Evolutionary conservation across 2,797 vertebrate genomes (phyloP).

Genomic region (Zalophus californianus): DNA sequence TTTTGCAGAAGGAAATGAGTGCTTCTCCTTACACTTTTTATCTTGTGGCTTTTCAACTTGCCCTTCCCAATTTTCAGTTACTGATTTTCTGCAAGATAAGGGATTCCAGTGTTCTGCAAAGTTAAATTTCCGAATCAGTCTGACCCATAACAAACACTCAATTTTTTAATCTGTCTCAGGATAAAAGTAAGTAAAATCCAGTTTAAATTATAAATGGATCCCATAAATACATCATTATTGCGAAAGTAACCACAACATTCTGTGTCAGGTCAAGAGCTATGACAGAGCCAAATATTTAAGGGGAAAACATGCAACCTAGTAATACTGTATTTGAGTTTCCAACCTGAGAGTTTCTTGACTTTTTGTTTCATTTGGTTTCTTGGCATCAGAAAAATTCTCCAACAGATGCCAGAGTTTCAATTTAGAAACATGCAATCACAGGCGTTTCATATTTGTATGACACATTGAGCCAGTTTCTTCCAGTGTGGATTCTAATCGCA

Average conservation of each 20-base stretch:
- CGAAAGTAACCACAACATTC: not conserved
- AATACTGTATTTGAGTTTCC: not conserved
- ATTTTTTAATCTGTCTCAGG: not conserved
- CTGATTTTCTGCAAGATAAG: not conserved
- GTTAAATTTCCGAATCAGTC: not conserved
- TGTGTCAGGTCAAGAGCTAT: not conserved
- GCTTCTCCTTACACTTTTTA: slow-evolving; percentile 15
- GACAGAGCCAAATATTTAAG: not conserved
- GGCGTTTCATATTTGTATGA: slow-evolving; percentile 55
- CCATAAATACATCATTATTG: not conserved
- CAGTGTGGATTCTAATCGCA: slow-evolving; percentile 56
- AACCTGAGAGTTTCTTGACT: slow-evolving; percentile 41
- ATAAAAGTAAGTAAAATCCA: slow-evolving; percentile 23
- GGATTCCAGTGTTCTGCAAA: not conserved
- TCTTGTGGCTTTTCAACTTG: slow-evolving; percentile 5
- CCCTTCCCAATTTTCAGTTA: slow-evolving; percentile 46
- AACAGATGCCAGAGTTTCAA: slow-evolving; percentile 67
- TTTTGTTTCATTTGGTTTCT: slow-evolving; percentile 66
- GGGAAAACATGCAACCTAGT: not conserved
- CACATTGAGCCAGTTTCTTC: slow-evolving; percentile 51
- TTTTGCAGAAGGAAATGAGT: slow-evolving; percentile 40
- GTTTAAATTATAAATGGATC: not conserved
- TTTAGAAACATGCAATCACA: slow-evolving; percentile 68
- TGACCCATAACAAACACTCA: not conserved
- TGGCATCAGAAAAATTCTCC: slow-evolving; percentile 61